Conservation (phyloP, 2,113 vertebrate genomes). For the Vulpes ferrilata region DNA sequence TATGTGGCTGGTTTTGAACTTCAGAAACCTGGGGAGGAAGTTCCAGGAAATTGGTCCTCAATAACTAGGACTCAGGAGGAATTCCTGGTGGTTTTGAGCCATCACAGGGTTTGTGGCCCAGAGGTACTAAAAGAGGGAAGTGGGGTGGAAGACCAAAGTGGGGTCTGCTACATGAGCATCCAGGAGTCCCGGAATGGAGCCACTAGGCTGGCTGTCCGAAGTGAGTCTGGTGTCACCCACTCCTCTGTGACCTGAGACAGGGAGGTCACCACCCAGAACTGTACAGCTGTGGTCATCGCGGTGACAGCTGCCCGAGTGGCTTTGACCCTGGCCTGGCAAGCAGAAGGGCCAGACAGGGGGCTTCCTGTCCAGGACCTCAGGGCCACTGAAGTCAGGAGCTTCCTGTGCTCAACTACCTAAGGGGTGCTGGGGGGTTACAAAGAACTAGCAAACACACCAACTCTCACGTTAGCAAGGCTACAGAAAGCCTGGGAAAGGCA, state of each 20-base stretch:
- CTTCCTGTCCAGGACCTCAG: constrained; percentile 2
- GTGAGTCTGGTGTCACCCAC: background rate
- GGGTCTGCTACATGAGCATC: background rate
- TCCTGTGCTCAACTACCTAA: background rate
- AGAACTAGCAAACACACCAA: constrained; percentile 44
- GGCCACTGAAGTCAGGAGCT: constrained; percentile 13
- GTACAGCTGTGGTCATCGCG: background rate
- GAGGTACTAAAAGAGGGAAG: background rate
- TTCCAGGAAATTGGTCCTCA: background rate
- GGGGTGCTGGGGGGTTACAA: constrained; percentile 28
- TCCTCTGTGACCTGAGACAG: background rate
- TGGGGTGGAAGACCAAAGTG: background rate
- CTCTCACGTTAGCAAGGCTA: constrained; percentile 74
- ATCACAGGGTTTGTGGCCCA: background rate
- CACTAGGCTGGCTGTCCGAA: background rate
- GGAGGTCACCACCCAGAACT: background rate
- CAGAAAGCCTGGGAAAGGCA: constrained; percentile 63
- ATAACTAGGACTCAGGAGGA: background rate
- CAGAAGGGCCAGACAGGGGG: background rate
- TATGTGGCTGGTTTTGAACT: background rate
- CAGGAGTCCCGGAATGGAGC: background rate
- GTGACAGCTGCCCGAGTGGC: background rate
- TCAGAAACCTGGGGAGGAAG: background rate
- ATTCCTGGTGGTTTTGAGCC: background rate
- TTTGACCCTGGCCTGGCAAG: background rate